Conservation (phyloP, 2,113 vertebrate species). For the Neofelis nebulosa region DNA sequence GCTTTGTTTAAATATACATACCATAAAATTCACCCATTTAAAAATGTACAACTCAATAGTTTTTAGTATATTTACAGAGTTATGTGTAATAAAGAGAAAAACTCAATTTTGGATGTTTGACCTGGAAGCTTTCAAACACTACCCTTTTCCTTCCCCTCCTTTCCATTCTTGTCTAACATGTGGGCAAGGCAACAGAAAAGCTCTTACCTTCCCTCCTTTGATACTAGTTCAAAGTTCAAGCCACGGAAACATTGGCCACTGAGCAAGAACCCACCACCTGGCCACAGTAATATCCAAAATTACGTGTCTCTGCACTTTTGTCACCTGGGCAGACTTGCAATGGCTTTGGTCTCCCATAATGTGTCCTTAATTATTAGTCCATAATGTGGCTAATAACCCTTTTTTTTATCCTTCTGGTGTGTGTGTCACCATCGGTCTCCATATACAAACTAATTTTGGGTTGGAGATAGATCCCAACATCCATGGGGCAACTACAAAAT, state of each 20-base stretch:
- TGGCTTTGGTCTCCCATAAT: background rate
- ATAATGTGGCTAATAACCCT: background rate
- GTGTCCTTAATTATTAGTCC: too few species aligned
- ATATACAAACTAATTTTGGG: background rate
- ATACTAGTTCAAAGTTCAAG: background rate
- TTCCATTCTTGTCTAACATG: too few species aligned
- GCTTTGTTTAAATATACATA: background rate
- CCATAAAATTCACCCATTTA: background rate
- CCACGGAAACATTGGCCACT: accelerated
- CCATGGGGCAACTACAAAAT: background rate
- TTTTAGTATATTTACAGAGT: background rate
- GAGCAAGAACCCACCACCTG: background rate
- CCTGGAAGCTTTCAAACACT: background rate
- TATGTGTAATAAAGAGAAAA: background rate
- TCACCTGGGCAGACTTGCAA: background rate
- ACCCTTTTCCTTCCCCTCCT: accelerated
- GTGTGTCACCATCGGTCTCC: background rate
- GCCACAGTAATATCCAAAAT: background rate
- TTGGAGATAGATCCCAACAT: background rate
- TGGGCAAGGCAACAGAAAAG: background rate
- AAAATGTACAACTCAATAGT: background rate
- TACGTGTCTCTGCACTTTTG: background rate
- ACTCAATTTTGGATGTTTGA: background rate
- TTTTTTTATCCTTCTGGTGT: background rate
- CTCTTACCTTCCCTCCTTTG: accelerated